Evolutionary conservation across 2,888 invertebrate species (phyloP), one percentile per base, ranked within the genome.

Genomic region (Ormyrus rosae): DNA sequence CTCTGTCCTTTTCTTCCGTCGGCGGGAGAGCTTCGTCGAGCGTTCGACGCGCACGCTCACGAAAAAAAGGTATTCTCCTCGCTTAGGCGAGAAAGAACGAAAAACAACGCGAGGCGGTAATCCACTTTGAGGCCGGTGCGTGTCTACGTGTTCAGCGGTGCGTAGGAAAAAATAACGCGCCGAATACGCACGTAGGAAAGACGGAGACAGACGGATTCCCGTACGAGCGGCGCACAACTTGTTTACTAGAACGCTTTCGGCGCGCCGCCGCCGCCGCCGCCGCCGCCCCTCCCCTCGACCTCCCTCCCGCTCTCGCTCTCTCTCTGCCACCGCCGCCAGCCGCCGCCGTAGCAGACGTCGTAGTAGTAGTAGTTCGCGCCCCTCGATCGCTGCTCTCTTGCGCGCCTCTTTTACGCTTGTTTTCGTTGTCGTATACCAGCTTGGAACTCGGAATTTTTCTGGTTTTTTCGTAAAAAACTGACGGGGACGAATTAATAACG

Each of bases 171-270:
- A 19, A 19, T 19, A 19, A 19, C 19, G 19, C 19, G 19, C 19
- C 19, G n/a, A 5, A 55, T 7, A 19, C 48, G 13, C 50, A 13
- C 5, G 53, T 9, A 19, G 19, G 19, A 19, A 19, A 19, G 19
- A 19, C 19, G 19, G 50, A 69, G 71, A 67, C 50, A 85, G 85
- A 85, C 86, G 84, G 84, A 85, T 85, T 86, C 86, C 85, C 86
- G 86, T 87, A 86, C 88, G 51, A 13, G 78, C 63, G 69, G 87
- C 88, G 87, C 87, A 87, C 88, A 87, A 90, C 86, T 90, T 90
- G 90, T 90, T 90, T 90, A 90, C 90, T 89, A 90, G 89, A 89
- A 88, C 88, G 87, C 88, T 87, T 85, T 84, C 83, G 88, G 87
- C 89, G 86, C 87, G 89, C 88, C 88, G 88, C 88, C 86, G 86